These are phyloP conservation scores for Micromesistius poutassou DNA, from an alignment of 2,797 vertebrate species.

Conservation along the genomic window DNA sequence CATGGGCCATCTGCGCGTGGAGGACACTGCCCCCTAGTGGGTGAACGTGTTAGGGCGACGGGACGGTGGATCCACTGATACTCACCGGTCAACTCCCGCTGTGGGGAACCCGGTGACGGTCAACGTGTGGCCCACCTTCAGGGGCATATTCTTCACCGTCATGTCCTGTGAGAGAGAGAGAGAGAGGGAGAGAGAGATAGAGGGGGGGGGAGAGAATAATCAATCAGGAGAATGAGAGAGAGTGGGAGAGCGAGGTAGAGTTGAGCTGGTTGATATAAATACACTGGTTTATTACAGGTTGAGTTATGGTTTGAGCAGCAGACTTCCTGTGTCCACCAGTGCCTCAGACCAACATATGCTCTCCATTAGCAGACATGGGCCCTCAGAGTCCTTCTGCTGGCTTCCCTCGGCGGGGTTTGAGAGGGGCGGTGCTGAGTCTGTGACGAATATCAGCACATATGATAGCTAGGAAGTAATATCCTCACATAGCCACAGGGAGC, in stretches of 20 bases:
- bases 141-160: constrained; percentile 73
- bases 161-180: constrained; percentile 50
- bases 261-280: not conserved
- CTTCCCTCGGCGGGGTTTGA: too few species aligned
- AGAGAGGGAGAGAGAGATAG: too few species aligned
- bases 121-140: constrained; percentile 74
- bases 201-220: too few species aligned
- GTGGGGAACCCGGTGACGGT: constrained; percentile 60
- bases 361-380: too few species aligned
- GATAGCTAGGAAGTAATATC: too few species aligned
- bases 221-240: too few species aligned
- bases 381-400: too few species aligned
- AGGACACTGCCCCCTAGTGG: not conserved
- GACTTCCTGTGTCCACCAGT: not conserved
- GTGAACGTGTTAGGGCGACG: not conserved
- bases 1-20: not conserved
- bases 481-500: too few species aligned
- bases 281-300: not conserved
- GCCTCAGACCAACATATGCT: not conserved
- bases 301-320: not conserved
- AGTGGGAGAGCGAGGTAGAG: not conserved
- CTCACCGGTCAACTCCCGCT: constrained; percentile 64
- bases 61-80: not conserved
- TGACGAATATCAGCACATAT: too few species aligned
- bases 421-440: too few species aligned